phyloP scores from a whole-genome alignment of 2,888 invertebrate species.

The Adelognathus sp. region DNA sequence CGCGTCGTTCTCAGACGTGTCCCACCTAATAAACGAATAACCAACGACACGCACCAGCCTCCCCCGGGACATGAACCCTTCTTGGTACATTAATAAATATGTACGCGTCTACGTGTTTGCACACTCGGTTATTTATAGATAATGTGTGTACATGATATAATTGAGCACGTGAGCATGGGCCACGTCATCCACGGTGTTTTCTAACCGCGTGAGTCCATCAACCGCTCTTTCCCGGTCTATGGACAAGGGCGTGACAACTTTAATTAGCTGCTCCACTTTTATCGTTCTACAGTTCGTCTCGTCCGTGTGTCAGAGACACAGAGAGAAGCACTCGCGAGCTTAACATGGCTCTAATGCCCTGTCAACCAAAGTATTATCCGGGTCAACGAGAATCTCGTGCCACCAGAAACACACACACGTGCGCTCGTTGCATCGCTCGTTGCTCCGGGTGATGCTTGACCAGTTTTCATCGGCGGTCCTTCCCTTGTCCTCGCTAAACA shows the following conservation, averaged over 20 bases:
- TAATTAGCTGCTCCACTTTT: conserved; percentile 70
- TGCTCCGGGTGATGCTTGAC: conserved; percentile 56
- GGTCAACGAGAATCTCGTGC: conserved; percentile 53
- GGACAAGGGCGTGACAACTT: conserved; percentile 59
- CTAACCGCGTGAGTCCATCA: conserved; percentile 30
- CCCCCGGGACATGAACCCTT: not conserved
- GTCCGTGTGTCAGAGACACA: conserved; percentile 50
- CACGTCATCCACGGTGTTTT: conserved; percentile 32
- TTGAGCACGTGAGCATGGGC: conserved; percentile 28
- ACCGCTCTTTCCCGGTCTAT: conserved; percentile 44
- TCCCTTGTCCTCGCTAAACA: not conserved
- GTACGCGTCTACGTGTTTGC: not conserved
- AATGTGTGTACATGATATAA: not conserved
- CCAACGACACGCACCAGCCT: conserved; percentile 15
- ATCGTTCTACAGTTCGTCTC: conserved; percentile 32
- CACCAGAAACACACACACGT: no score
- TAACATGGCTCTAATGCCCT: conserved; percentile 22
- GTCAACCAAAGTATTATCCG: conserved; percentile 53
- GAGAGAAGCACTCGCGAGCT: conserved; percentile 13
- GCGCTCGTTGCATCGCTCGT: conserved; percentile 46
- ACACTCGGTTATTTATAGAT: conserved; percentile 15
- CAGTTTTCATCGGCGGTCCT: conserved; percentile 33
- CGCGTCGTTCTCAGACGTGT: not conserved
- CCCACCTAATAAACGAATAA: conserved; percentile 17
- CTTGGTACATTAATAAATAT: conserved; percentile 24